phyloP scores from a whole-genome alignment of 1,140 invertebrate species.

The Magallana gigas region DNA sequence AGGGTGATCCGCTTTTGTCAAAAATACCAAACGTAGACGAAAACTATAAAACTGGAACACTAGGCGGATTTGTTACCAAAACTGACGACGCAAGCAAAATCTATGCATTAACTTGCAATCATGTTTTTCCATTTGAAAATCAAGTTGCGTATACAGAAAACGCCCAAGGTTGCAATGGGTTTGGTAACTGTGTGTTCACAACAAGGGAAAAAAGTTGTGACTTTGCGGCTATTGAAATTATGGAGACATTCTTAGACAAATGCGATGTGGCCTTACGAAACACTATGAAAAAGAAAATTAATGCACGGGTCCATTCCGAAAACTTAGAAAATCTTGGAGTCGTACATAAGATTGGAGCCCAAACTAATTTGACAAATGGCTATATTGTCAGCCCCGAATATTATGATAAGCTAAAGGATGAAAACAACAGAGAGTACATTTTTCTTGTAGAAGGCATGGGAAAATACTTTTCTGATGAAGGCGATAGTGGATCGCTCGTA shows the following conservation, averaged over 20 bases:
- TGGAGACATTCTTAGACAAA: background rate
- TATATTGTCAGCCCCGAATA: background rate
- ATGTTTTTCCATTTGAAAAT: background rate
- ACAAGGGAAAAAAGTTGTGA: background rate
- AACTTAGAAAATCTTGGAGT: background rate
- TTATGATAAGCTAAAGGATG: background rate
- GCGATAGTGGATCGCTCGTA: no score
- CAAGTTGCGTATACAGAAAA: background rate
- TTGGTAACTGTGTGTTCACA: background rate
- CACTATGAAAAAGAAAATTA: background rate
- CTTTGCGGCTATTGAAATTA: background rate
- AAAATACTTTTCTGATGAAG: no score
- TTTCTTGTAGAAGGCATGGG: no score
- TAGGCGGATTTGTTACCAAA: background rate
- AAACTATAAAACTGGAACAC: background rate
- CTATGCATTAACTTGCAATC: background rate
- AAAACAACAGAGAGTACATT: no score
- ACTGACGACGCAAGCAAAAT: background rate
- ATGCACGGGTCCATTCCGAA: background rate
- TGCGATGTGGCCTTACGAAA: background rate
- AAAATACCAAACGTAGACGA: background rate
- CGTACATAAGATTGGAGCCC: background rate
- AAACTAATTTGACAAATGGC: background rate
- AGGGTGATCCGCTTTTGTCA: background rate
- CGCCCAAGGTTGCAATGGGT: background rate